A percentile compares a stretch with the other conserved stretches of the same genome.
These are phyloP conservation scores for Hippoglossus stenolepis DNA, from an alignment of 2,113 vertebrate species.

Conservation along the genomic window DNA sequence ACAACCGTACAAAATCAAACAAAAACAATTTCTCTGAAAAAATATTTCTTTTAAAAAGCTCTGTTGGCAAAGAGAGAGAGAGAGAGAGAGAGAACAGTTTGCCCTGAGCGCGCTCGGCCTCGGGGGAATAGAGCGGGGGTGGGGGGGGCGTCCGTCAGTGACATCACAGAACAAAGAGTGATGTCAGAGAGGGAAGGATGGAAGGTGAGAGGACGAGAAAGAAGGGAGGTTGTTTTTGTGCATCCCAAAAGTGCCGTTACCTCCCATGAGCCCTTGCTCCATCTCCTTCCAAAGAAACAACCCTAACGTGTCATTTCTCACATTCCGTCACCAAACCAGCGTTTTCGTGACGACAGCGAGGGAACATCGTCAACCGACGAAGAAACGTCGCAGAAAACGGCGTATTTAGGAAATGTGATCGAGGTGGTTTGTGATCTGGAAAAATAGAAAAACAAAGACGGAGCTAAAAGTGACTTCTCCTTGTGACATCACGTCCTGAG, in stretches of 20 bases:
- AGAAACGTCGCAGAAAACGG: too few relatives aligned
- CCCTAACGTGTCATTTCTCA: neutral
- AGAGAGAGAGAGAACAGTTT: slow-evolving; percentile 37
- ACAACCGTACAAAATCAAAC: slow-evolving; percentile 63
- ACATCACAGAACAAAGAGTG: neutral
- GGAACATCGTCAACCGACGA: too few relatives aligned
- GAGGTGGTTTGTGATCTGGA: too few relatives aligned
- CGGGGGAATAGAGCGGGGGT: neutral
- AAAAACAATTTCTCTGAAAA: slow-evolving; percentile 70
- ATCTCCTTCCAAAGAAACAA: neutral
- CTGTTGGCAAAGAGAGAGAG: slow-evolving; percentile 29
- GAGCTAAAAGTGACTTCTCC: too few relatives aligned
- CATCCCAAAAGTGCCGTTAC: neutral
- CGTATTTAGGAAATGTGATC: too few relatives aligned
- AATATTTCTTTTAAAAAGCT: slow-evolving; percentile 80
- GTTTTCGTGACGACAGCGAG: too few relatives aligned
- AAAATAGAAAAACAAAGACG: too few relatives aligned
- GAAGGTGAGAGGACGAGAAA: neutral
- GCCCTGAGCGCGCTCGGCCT: slow-evolving; percentile 70
- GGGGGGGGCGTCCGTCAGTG: neutral
- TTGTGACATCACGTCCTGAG: too few relatives aligned
- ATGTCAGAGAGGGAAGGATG: neutral
- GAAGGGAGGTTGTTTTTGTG: neutral
- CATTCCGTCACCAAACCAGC: too few relatives aligned
- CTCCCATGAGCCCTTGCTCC: neutral